phyloP scores from a whole-genome alignment of 2,113 vertebrate species.

The Serinus canaria region DNA sequence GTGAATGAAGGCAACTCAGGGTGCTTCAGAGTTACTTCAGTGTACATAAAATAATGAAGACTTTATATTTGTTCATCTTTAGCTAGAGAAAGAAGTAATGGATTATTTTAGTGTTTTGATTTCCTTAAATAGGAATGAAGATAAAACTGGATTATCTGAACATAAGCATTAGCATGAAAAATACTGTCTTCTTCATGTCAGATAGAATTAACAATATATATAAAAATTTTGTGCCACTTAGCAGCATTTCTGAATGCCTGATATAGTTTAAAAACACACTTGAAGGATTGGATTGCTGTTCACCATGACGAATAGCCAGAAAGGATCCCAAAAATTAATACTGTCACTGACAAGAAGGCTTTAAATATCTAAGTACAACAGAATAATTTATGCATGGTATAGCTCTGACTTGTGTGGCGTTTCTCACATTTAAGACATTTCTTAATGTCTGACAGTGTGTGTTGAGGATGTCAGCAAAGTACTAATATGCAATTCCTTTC shows the following conservation, averaged over 20 bases:
- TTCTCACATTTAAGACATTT: neutral
- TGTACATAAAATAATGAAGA: neutral
- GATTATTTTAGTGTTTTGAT: neutral
- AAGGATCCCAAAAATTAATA: neutral
- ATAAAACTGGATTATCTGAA: neutral
- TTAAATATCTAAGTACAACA: conserved; percentile 12
- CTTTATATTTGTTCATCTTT: neutral
- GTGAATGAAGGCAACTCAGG: neutral
- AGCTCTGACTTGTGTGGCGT: neutral
- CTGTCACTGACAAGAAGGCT: neutral
- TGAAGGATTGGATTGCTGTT: neutral
- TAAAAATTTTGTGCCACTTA: neutral
- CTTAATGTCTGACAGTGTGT: neutral
- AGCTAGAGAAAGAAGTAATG: neutral
- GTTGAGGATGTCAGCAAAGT: neutral
- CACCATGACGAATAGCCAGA: neutral
- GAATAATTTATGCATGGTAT: neutral
- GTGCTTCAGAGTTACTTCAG: neutral
- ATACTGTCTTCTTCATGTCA: neutral
- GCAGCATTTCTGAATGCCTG: neutral
- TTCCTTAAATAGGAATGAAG: neutral
- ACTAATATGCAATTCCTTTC: neutral
- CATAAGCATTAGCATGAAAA: neutral
- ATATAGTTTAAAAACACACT: neutral
- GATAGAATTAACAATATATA: neutral